Conservation (phyloP, 2,113 vertebrate species). For the Colaptes auratus region DNA sequence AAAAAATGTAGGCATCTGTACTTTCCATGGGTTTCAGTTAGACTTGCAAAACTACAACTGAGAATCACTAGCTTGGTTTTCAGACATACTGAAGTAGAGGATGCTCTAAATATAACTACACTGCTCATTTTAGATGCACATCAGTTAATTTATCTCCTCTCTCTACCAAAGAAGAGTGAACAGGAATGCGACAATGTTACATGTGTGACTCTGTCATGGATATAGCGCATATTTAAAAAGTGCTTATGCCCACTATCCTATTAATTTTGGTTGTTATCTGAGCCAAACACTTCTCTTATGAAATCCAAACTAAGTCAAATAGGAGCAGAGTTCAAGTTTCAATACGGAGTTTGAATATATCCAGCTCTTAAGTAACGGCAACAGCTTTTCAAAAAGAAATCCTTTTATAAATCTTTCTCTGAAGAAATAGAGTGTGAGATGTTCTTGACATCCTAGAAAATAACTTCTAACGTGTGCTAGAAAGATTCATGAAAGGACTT, state of each 20-base stretch:
- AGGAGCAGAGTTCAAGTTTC: slow-evolving; percentile 57
- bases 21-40: background rate
- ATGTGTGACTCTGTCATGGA: background rate
- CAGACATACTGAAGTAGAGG: background rate
- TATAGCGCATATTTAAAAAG: slow-evolving; percentile 17
- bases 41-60: background rate
- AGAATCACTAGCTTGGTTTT: background rate
- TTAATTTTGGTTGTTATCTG: background rate
- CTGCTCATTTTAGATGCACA: background rate
- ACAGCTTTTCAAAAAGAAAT: slow-evolving; percentile 49
- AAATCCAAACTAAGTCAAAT: slow-evolving; percentile 11
- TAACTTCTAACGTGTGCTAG: background rate
- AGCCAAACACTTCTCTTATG: background rate
- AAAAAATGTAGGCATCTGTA: background rate
- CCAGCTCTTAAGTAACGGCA: slow-evolving; percentile 28
- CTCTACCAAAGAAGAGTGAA: background rate
- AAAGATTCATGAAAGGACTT: slow-evolving; percentile 38
- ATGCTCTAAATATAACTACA: background rate
- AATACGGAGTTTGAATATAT: slow-evolving; percentile 31
- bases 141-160: background rate
- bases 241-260: background rate
- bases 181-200: slow-evolving; percentile 4
- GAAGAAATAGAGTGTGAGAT: background rate
- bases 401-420: slow-evolving; percentile 26
- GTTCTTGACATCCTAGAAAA: slow-evolving; percentile 41